Conservation (phyloP, 1,140 invertebrate species). For the Wasmannia auropunctata region DNA sequence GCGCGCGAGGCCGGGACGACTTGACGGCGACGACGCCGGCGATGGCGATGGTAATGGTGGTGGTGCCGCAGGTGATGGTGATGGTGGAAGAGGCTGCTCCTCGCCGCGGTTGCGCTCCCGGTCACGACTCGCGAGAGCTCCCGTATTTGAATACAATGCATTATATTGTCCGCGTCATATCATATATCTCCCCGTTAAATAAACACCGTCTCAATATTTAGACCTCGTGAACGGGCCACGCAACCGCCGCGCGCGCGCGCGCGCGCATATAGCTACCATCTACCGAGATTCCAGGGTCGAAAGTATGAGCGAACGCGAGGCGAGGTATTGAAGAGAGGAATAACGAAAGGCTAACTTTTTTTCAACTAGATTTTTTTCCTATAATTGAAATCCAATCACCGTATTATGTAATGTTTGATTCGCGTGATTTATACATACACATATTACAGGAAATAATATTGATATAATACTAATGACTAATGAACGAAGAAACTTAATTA, state of each 20-base stretch:
- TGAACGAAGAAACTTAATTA: no score
- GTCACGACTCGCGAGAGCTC: slow-evolving; percentile 84
- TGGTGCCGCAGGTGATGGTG: slow-evolving; percentile 43
- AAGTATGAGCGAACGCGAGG: neutral
- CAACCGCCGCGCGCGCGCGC: slow-evolving; percentile 54
- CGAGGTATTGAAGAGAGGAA: neutral
- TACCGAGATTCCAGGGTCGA: slow-evolving; percentile 59
- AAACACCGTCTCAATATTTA: slow-evolving; percentile 86
- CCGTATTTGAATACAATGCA: slow-evolving; percentile 86
- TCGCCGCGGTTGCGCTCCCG: slow-evolving; percentile 77
- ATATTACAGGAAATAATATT: neutral
- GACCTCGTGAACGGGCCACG: slow-evolving; percentile 77
- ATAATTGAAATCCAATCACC: neutral
- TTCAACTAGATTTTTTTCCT: neutral
- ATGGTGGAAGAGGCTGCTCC: slow-evolving; percentile 39
- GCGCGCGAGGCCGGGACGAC: neutral
- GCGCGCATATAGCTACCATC: neutral
- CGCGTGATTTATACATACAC: no score
- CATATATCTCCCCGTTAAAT: slow-evolving; percentile 85
- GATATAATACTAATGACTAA: neutral
- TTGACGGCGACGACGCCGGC: slow-evolving; percentile 49
- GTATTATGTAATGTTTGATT: neutral
- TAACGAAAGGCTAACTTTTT: neutral
- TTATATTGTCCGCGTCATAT: slow-evolving; percentile 86
- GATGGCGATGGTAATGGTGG: slow-evolving; percentile 19